Base-by-base conservation (phyloP, 2,888 invertebrate species). In the Zygogramma bicolorata region DNA sequence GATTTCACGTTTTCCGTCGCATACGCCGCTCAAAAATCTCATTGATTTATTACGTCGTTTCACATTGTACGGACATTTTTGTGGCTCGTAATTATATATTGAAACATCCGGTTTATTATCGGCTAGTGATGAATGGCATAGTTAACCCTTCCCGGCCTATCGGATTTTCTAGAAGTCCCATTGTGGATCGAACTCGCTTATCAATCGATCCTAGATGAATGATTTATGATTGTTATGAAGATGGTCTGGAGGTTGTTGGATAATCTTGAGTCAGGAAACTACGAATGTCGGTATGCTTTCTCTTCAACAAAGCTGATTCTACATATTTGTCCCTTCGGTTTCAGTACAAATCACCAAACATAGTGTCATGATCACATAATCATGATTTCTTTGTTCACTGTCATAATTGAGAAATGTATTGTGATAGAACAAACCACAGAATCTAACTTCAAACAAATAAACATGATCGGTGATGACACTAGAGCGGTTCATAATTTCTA, bases 41-140 rank as follows among this genome's bases (percentile, higher is more conserved):
- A 49, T 49, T 53, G 53, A 53, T 53, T 53, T 27, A 53, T 53
- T 53, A 25, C 53, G 1, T 13, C 27, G 53, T 53, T 8, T 53
- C 13, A 53, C 27, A 53, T 53, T 25, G 27, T 15, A n/a, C n/a
- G 6, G 2, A 27, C 27, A 53, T 27, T 53, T 53, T 53, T 53
- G 6, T 27, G 13, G 4, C 0, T 5, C 25, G 2, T 53, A 53
- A 53, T 53, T 27, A 53, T 27, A 53, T 53, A 27, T 53, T 53
- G 25, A 53, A 53, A 27, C 27, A 27, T 53, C 53, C 53, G 53
- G 53, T 53, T 53, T 53, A 53, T 53, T 53, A 53, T 53, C 53
- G 27, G 22, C 53, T 13, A 15, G 53, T 27, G 53, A 53, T 53
- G 53, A 53, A 53, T 53, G 53, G 15, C 53, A 53, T 53, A 53